These are phyloP conservation scores for Apotomis capreana DNA, from an alignment of 2,888 invertebrate species.

Conservation along the genomic window DNA sequence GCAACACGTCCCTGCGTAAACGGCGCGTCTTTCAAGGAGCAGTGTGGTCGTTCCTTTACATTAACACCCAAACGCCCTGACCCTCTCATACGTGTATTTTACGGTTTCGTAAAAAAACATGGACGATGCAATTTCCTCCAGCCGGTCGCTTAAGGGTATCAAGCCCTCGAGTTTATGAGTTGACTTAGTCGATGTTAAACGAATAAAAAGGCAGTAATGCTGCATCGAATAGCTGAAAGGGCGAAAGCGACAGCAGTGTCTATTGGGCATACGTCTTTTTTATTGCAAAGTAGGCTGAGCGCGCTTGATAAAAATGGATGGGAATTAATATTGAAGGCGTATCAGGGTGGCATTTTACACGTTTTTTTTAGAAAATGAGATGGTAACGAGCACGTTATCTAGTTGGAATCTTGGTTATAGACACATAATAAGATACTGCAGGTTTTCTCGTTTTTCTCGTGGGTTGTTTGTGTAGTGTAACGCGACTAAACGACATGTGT, in stretches of 20 bases:
- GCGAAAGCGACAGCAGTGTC: not conserved
- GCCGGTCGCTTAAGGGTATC: slow-evolving; percentile 26
- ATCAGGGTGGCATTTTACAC: slow-evolving; percentile 13
- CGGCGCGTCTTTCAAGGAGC: too few relatives aligned
- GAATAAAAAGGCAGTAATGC: slow-evolving; percentile 33
- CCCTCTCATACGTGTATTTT: slow-evolving; percentile 17
- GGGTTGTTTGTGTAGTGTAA: too few relatives aligned
- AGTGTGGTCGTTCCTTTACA: too few relatives aligned
- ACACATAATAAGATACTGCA: too few relatives aligned
- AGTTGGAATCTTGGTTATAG: too few relatives aligned
- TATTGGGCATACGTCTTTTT: not conserved
- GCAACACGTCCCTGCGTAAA: too few relatives aligned
- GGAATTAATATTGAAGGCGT: slow-evolving; percentile 24
- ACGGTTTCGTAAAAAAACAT: slow-evolving; percentile 13
- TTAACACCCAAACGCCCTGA: not conserved
- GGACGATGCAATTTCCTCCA: slow-evolving; percentile 21
- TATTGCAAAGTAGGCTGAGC: not conserved
- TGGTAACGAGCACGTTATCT: not conserved
- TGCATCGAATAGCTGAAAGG: not conserved
- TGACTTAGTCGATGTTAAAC: slow-evolving; percentile 36
- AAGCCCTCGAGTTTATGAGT: slow-evolving; percentile 37
- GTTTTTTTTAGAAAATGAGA: not conserved
- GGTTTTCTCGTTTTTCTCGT: too few relatives aligned
- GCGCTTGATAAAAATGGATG: slow-evolving; percentile 30
- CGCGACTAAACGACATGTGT: too few relatives aligned